Conservation (phyloP, 2,113 vertebrate species). For the Anguilla japonica region DNA sequence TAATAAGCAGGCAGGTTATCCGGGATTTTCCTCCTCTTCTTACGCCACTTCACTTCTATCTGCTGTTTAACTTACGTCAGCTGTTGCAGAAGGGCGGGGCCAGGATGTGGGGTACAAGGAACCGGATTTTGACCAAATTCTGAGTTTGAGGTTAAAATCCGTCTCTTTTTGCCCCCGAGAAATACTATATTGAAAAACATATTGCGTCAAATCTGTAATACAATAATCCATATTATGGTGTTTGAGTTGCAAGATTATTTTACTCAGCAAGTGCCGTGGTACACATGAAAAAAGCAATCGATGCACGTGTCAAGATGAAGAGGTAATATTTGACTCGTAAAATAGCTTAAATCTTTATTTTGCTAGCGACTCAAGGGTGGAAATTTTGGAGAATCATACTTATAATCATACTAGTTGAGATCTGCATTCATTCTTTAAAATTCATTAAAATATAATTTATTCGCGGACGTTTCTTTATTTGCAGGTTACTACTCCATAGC, state of each 20-base stretch:
- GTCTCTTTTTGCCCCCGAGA: not conserved
- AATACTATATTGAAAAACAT: not conserved
- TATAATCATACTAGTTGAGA: no score
- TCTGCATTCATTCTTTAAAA: not conserved
- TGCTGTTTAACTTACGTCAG: conserved; percentile 9
- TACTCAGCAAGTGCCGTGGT: not conserved
- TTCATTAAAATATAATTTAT: not conserved
- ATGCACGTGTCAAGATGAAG: not conserved
- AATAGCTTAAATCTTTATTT: not conserved
- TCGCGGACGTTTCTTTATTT: not conserved
- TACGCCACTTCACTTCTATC: not conserved
- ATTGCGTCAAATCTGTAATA: no score
- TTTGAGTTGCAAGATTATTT: not conserved
- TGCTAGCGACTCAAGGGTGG: not conserved
- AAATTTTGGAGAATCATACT: not conserved
- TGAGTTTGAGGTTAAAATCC: not conserved
- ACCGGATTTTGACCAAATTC: conserved; percentile 24
- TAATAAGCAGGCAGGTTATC: not conserved
- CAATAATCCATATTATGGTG: not conserved
- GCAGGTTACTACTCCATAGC: not conserved
- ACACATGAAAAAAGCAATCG: not conserved
- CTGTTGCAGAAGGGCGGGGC: conserved; percentile 22
- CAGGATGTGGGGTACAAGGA: conserved; percentile 23
- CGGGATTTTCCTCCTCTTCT: conserved; percentile 2
- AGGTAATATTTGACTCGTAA: not conserved